Base-by-base conservation (phyloP, 2,888 invertebrate genomes). In the Luperina nickerlii region DNA sequence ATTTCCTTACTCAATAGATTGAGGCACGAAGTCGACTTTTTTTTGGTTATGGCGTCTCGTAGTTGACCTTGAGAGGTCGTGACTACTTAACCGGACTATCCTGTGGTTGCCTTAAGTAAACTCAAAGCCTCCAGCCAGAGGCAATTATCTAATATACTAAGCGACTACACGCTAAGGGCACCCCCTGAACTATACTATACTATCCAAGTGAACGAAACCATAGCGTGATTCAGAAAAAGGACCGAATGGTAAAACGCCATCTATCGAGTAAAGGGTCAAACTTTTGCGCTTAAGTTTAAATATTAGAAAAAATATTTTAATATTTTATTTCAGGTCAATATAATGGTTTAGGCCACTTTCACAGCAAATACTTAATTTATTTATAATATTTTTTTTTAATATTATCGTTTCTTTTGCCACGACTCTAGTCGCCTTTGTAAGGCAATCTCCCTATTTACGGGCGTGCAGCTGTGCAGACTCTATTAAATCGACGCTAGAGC, bases 1-100 rank as follows among this genome's bases (percentile, higher is more conserved):
- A 98, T 99, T 99, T 99, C 98, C 98, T 99, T 99, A 99, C 98
- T 99, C 98, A 98, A 98, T 98, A 98, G 98, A 99, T 99, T 98
- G 98, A 98, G 98, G 98, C 98, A 98, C 98, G 97, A 97, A 75
- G 51, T 3, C 0, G 0, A 0, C n/a, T n/a, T n/a, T n/a, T n/a
- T n/a, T n/a, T n/a, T n/a, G n/a, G n/a, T n/a, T n/a, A n/a, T n/a
- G n/a, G n/a, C n/a, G n/a, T n/a, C n/a, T n/a, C n/a, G n/a, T n/a
- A n/a, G n/a, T n/a, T n/a, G n/a, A n/a, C n/a, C n/a, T n/a, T n/a
- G n/a, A n/a, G n/a, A n/a, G n/a, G n/a, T n/a, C n/a, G n/a, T n/a
- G n/a, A n/a, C n/a, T n/a, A n/a, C n/a, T n/a, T n/a, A n/a, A n/a
- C n/a, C n/a, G n/a, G n/a, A n/a, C n/a, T n/a, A n/a, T n/a, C n/a